phyloP scores from a whole-genome alignment of 2,113 vertebrate species.

The Ramphastos sulfuratus region DNA sequence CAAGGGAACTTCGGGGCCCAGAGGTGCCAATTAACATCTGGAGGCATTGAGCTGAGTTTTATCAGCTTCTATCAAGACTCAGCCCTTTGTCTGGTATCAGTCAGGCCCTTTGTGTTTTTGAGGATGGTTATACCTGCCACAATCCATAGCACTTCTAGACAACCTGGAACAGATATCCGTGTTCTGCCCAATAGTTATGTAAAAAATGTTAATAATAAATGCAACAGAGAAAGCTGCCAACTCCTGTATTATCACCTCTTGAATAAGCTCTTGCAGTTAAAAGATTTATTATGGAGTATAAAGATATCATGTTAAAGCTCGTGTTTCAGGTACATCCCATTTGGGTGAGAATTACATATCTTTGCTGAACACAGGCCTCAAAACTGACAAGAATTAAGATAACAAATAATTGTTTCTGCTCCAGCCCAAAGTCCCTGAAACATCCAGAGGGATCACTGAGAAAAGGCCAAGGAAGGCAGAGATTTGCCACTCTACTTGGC shows the following conservation, averaged over 20 bases:
- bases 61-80: too few relatives aligned
- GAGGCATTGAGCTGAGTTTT: too few relatives aligned
- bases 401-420: neutral
- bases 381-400: neutral
- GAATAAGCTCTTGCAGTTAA: neutral
- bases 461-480: neutral
- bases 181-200: neutral
- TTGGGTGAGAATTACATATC: neutral
- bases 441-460: neutral
- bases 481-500: neutral
- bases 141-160: fast-evolving
- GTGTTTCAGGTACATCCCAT: neutral
- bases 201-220: neutral
- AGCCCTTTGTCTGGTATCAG: too few relatives aligned
- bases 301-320: neutral
- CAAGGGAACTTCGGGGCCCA: too few relatives aligned
- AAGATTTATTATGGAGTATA: neutral
- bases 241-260: neutral
- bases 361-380: neutral
- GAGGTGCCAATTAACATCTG: too few relatives aligned
- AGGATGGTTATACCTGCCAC: too few relatives aligned
- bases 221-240: neutral
- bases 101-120: too few relatives aligned
- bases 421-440: neutral
- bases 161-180: neutral